These are phyloP conservation scores for Chionomys nivalis DNA, from an alignment of 2,113 vertebrate species.

Conservation along the genomic window DNA sequence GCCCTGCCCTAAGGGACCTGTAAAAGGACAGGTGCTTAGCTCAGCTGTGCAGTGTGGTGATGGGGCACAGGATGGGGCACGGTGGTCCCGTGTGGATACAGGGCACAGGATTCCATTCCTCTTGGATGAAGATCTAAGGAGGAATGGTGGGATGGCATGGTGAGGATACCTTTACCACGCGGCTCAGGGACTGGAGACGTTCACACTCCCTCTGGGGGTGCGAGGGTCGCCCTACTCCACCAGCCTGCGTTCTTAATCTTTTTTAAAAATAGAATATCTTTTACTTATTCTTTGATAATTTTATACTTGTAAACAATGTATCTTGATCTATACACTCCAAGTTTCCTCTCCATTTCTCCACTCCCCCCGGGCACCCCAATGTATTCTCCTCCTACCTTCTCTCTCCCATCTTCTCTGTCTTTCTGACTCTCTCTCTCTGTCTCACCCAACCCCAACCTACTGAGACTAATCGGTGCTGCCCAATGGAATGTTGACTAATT, in stretches of 20 bases:
- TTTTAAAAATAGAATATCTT: not conserved
- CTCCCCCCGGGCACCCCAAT: not conserved
- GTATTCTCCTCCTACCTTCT: not conserved
- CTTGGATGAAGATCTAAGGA: not conserved
- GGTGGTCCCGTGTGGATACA: not conserved
- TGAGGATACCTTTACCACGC: not conserved
- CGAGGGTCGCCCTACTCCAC: fast-evolving
- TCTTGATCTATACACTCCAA: not conserved
- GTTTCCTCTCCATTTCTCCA: not conserved
- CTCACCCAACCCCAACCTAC: no score
- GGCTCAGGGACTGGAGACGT: not conserved
- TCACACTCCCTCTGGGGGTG: fast-evolving
- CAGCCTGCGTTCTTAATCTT: not conserved
- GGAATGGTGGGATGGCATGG: not conserved
- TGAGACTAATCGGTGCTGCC: not conserved
- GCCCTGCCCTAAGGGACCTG: not conserved
- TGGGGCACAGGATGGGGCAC: no score
- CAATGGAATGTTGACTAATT: not conserved
- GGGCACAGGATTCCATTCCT: not conserved
- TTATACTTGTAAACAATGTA: not conserved
- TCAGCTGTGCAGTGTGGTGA: not conserved
- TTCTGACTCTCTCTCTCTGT: not conserved
- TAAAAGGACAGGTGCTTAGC: not conserved
- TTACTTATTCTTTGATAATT: not conserved
- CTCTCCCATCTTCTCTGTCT: not conserved